Base-by-base conservation (phyloP, 2,888 invertebrate genomes). In the Aricia artaxerxes region DNA sequence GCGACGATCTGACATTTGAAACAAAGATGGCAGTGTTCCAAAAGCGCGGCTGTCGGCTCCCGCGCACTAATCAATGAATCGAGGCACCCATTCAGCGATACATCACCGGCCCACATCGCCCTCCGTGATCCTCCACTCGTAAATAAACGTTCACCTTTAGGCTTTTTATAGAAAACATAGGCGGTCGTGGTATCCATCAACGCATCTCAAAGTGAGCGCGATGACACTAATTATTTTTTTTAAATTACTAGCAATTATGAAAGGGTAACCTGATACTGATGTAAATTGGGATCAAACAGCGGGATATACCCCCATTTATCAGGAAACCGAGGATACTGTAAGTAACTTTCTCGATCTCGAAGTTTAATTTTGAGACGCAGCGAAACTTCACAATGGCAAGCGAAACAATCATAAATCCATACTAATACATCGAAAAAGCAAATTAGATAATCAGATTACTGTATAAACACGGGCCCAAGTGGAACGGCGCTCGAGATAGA, bases 21-120 rank as follows among this genome's bases (percentile, higher is more conserved):
- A 85, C 85, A 85, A 85, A 84, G 84, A 85, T 85, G 85, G 85
- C 85, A 84, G 72, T 78, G 49, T 53, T 83, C 85, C 86, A 84
- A 84, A 80, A 81, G 79, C 79, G 57, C 76, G 81, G 80, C 81
- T 81, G 84, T 80, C 82, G 78, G 81, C 82, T 82, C 83, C 83
- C 83, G 82, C 82, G 82, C 80, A 82, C 79, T 79, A 75, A 83
- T 86, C 84, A 86, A 86, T 85, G 86, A 83, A 80, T 77, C 81
- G 82, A 83, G 83, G 83, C 83, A 83, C 83, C 83, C 84, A 84
- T 83, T 84, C 82, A 82, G 80, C 78, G 75, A 82, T 80, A 79
- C 78, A 80, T 80, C 81, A 80, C 79, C 79, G 80, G 69, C 78
- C 79, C 79, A 76, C 79, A 78, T 81, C 80, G 75, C 80, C 79